These are phyloP conservation scores for Apis dorsata DNA, from an alignment of 1,140 invertebrate species.

Conservation along the genomic window DNA sequence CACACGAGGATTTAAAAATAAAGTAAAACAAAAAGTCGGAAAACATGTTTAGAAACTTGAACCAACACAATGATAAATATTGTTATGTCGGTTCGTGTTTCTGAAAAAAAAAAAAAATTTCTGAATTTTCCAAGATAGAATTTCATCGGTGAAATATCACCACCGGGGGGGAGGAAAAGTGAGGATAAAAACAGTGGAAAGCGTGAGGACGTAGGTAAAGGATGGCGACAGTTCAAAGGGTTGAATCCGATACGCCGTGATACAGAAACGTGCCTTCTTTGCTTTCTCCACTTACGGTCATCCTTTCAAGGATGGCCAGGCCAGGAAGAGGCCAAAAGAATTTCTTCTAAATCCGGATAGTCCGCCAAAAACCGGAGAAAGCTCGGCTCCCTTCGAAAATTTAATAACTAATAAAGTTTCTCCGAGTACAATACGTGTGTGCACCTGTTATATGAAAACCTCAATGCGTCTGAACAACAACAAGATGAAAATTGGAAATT, in stretches of 20 bases:
- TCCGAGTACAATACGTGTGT: neutral
- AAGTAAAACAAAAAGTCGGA: too few species aligned
- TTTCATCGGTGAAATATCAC: neutral
- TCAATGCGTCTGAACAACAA: neutral
- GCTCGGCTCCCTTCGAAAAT: neutral
- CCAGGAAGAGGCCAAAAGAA: neutral
- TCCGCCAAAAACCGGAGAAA: neutral
- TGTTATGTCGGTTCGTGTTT: neutral
- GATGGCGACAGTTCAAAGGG: slow-evolving; percentile 6
- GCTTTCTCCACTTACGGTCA: neutral
- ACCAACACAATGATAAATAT: neutral
- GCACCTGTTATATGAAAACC: neutral
- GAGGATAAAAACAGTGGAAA: neutral
- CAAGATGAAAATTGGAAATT: neutral
- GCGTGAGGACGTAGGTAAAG: neutral
- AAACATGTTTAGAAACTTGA: too few species aligned
- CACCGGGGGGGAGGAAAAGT: neutral
- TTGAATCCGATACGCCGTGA: neutral
- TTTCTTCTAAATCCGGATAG: neutral
- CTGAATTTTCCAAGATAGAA: neutral
- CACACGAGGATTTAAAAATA: too few species aligned
- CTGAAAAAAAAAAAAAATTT: neutral
- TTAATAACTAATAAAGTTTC: neutral
- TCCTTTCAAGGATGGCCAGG: neutral
- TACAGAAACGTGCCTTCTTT: neutral